Percentiles rank a stretch among this genome's conserved stretches.
Conservation (phyloP, 2,888 invertebrate genomes). For the Troides oblongomaculatus region DNA sequence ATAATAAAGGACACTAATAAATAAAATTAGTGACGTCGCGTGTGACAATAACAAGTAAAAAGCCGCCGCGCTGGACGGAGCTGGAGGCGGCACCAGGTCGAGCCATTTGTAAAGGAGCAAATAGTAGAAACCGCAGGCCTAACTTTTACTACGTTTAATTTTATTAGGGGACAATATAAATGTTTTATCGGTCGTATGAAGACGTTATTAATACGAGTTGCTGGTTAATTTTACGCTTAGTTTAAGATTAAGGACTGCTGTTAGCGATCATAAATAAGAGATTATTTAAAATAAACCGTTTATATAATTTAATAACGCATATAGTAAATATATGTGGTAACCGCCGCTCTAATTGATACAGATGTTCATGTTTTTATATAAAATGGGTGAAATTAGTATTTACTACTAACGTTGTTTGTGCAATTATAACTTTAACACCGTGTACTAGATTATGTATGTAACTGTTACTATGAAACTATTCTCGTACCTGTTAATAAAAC, state of each 20-base stretch:
- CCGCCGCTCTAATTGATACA: not conserved
- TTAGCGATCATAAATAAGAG: slow-evolving; percentile 20
- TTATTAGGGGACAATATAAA: slow-evolving; percentile 31
- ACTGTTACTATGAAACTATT: no score
- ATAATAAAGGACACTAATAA: slow-evolving; percentile 69
- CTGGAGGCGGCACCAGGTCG: slow-evolving; percentile 43
- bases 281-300: slow-evolving; percentile 6
- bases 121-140: slow-evolving; percentile 28
- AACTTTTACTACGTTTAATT: slow-evolving; percentile 37
- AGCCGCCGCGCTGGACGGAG: slow-evolving; percentile 40
- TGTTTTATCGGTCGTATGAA: slow-evolving; percentile 28
- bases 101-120: slow-evolving; percentile 26
- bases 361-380: not conserved
- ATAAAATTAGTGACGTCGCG: slow-evolving; percentile 68
- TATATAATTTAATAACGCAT: not conserved
- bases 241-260: slow-evolving; percentile 17
- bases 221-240: slow-evolving; percentile 24
- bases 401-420: no score
- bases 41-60: slow-evolving; percentile 51
- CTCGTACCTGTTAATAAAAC: no score
- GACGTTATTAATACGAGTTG: slow-evolving; percentile 28
- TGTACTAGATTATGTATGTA: no score
- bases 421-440: no score
- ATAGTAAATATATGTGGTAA: not conserved
- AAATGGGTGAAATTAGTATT: no score